These are phyloP conservation scores for Ectobius pallidus DNA, from an alignment of 2,888 invertebrate genomes.

Conservation along the genomic window DNA sequence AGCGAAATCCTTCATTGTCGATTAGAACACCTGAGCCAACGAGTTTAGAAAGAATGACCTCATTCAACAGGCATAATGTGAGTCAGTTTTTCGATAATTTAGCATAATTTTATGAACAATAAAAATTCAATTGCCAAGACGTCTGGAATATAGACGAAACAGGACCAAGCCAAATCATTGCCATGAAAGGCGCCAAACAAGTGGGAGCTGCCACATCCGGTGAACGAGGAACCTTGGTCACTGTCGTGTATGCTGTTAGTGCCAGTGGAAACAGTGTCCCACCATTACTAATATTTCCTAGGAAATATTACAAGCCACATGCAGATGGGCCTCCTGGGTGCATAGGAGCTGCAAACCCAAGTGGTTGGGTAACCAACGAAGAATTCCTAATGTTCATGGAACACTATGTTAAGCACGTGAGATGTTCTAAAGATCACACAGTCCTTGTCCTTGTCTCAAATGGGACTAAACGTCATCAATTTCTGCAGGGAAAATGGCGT, in stretches of 20 bases:
- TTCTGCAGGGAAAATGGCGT: slow-evolving; percentile 51
- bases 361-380: slow-evolving; percentile 48
- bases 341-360: slow-evolving; percentile 16
- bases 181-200: too few relatives aligned
- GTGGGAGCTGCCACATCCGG: too few relatives aligned
- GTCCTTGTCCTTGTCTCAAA: slow-evolving; percentile 47
- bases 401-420: slow-evolving; percentile 38
- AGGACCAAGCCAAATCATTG: too few relatives aligned
- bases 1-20: too few relatives aligned
- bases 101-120: too few relatives aligned
- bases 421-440: slow-evolving; percentile 32
- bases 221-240: too few relatives aligned
- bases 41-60: too few relatives aligned
- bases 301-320: background rate
- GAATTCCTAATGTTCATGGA: slow-evolving; percentile 44
- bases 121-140: too few relatives aligned
- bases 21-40: too few relatives aligned
- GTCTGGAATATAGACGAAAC: too few relatives aligned
- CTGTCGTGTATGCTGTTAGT: background rate
- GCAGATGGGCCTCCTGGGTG: background rate
- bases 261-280: slow-evolving; percentile 11
- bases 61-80: too few relatives aligned
- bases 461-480: slow-evolving; percentile 45
- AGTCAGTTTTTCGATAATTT: too few relatives aligned
- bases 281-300: background rate